These are phyloP conservation scores for Acronicta psi DNA, from an alignment of 2,888 invertebrate genomes.

Conservation along the genomic window DNA sequence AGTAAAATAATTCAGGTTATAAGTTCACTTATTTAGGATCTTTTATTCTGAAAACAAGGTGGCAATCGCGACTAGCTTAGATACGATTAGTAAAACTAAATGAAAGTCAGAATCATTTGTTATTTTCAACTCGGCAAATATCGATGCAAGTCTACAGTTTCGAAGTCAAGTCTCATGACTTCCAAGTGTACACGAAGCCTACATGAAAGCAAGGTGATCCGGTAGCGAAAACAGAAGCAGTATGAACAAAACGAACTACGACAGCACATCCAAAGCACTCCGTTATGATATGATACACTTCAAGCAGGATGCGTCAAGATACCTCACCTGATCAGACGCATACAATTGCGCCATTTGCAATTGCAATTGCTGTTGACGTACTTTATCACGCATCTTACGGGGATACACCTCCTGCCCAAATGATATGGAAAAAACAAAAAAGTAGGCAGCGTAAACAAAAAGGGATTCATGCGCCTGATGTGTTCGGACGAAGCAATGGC, in stretches of 20 bases:
- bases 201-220: constrained; percentile 73
- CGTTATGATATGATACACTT: constrained; percentile 73
- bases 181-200: constrained; percentile 62
- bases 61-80: constrained; percentile 53
- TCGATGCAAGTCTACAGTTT: constrained; percentile 47
- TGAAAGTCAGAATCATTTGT: constrained; percentile 45
- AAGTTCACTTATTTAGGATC: constrained; percentile 3
- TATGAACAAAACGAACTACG: constrained; percentile 75
- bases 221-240: constrained; percentile 78
- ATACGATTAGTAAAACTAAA: constrained; percentile 58
- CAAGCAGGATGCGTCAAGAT: constrained; percentile 85
- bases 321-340: constrained; percentile 88
- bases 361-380: constrained; percentile 91
- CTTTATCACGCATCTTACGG: constrained; percentile 94
- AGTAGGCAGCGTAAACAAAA: constrained; percentile 88
- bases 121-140: constrained; percentile 49
- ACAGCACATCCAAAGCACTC: constrained; percentile 88
- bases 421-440: constrained; percentile 89
- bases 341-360: constrained; percentile 89
- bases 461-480: constrained; percentile 84
- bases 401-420: constrained; percentile 93
- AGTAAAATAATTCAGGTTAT: constrained; percentile 7
- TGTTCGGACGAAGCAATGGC: constrained; percentile 75
- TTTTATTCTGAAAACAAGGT: constrained; percentile 33
- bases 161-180: constrained; percentile 28